Evolutionary conservation across 2,888 invertebrate genomes (phyloP).

Genomic region (Latrodectus hesperus): DNA sequence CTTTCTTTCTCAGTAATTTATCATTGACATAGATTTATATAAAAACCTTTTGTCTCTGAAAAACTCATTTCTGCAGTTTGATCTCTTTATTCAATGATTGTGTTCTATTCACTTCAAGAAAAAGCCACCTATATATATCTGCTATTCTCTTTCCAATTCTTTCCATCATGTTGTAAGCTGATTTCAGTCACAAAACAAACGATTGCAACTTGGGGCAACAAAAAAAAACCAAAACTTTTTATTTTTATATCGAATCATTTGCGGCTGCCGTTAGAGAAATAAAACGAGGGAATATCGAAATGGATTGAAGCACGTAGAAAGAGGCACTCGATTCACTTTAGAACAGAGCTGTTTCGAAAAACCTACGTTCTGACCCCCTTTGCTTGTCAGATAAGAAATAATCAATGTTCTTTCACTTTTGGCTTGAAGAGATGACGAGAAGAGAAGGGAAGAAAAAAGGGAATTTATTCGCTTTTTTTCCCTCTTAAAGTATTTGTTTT

Average conservation of each 20-base stretch:
- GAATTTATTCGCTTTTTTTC: neutral
- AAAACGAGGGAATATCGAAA: neutral
- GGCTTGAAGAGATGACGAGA: neutral
- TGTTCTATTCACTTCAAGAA: too few species aligned
- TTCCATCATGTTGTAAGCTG: too few species aligned
- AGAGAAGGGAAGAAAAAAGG: neutral
- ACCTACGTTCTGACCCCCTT: neutral
- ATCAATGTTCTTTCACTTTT: conserved; percentile 30
- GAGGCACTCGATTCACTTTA: conserved; percentile 9
- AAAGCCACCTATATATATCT: too few species aligned
- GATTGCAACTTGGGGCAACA: too few species aligned
- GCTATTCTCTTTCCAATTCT: too few species aligned
- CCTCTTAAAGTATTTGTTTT: conserved; percentile 52
- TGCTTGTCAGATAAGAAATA: conserved; percentile 24
- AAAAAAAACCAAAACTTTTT: too few species aligned
- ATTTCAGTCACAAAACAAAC: too few species aligned
- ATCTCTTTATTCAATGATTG: too few species aligned
- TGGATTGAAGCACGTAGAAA: neutral
- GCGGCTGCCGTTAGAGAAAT: neutral
- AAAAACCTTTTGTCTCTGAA: too few species aligned
- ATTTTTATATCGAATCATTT: neutral
- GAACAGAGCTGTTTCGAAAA: neutral
- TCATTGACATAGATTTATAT: too few species aligned
- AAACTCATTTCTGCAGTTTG: too few species aligned
- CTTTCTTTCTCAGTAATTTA: too few species aligned